A percentile compares a stretch with the other conserved stretches of the same genome.
phyloP scores from a whole-genome alignment of 2,888 invertebrate species.

The Cryptophagus acutangulus region DNA sequence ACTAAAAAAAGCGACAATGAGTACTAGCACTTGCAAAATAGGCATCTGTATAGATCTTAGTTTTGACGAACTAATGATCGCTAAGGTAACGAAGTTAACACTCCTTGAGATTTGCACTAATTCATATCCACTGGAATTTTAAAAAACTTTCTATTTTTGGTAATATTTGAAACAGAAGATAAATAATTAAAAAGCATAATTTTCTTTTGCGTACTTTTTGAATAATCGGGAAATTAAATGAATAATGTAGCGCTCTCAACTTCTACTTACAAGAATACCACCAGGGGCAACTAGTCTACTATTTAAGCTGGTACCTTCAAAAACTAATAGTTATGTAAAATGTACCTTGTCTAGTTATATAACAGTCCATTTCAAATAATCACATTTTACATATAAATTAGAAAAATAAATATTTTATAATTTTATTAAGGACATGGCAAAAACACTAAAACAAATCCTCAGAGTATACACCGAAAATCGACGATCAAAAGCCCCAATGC shows the following conservation, averaged over 20 bases:
- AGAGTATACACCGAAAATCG: slow-evolving; percentile 89
- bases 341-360: no score
- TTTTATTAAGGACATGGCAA: slow-evolving; percentile 64
- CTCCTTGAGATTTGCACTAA: no score
- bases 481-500: slow-evolving; percentile 70
- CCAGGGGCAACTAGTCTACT: no score
- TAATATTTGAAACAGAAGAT: not conserved
- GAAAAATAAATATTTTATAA: not conserved
- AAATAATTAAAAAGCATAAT: slow-evolving; percentile 9
- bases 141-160: slow-evolving; percentile 2
- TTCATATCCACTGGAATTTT: no score
- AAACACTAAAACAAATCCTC: slow-evolving; percentile 85
- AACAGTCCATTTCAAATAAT: no score
- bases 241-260: no score
- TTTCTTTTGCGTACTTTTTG: no score
- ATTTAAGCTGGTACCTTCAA: no score
- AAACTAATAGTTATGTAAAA: no score
- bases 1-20: slow-evolving; percentile 68
- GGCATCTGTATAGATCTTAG: slow-evolving; percentile 82
- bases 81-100: slow-evolving; percentile 35
- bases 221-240: no score
- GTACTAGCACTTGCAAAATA: slow-evolving; percentile 62
- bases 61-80: slow-evolving; percentile 87
- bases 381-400: not conserved
- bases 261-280: no score